Evolutionary conservation across 2,797 vertebrate genomes (phyloP).

Genomic region (Taeniopygia guttata): DNA sequence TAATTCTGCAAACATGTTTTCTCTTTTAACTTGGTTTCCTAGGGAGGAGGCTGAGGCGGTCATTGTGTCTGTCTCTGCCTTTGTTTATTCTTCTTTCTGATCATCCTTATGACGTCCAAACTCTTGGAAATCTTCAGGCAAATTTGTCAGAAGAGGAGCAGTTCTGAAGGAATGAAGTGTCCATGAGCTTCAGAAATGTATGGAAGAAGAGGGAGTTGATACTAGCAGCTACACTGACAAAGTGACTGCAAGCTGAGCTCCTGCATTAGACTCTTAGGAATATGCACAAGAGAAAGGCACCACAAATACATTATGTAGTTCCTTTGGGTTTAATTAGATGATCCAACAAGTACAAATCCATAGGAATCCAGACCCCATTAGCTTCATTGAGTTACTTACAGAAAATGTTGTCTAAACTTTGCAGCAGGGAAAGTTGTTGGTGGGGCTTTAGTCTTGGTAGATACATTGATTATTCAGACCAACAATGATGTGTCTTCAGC

Average conservation of each 20-base stretch:
- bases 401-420: not conserved
- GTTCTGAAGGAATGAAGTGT: not conserved
- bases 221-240: not conserved
- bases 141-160: not conserved
- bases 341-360: not conserved
- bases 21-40: not conserved
- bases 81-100: not conserved
- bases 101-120: not conserved
- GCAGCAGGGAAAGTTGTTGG: not conserved
- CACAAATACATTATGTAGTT: not conserved
- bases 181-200: not conserved
- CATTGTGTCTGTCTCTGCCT: not conserved
- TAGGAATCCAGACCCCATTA: not conserved
- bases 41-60: not conserved
- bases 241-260: not conserved
- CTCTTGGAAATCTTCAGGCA: not conserved
- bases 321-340: not conserved
- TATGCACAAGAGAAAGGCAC: not conserved
- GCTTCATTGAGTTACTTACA: not conserved
- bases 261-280: rapidly evolving
- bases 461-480: not conserved
- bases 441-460: not conserved
- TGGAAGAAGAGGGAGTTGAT: not conserved
- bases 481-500: not conserved
- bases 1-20: not conserved